phyloP scores from a whole-genome alignment of 2,113 vertebrate species.

The Brachypodius melanocephalos region DNA sequence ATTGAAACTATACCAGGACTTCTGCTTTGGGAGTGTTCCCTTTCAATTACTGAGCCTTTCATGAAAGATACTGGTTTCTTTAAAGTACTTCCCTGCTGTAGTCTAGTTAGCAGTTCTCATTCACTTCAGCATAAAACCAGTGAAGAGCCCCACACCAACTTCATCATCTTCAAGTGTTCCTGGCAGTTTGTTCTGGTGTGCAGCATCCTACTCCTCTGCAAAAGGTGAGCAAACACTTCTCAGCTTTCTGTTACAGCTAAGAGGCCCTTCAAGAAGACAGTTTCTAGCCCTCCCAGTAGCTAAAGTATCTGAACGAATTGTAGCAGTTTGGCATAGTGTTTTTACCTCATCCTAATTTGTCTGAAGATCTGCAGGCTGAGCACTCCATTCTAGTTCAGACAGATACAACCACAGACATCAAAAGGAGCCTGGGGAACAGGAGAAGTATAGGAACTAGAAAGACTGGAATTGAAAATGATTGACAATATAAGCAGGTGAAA shows the following conservation, averaged over 20 bases:
- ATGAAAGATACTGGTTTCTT: background rate
- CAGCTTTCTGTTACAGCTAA: background rate
- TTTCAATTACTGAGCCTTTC: background rate
- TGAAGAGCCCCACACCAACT: background rate
- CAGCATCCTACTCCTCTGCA: background rate
- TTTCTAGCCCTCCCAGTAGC: background rate
- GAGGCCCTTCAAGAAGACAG: background rate
- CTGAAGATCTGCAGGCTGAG: background rate
- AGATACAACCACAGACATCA: background rate
- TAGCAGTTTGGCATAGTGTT: background rate
- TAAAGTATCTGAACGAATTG: background rate
- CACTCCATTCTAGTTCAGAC: background rate
- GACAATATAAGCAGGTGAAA: background rate
- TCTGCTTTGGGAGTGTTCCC: background rate
- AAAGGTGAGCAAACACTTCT: background rate
- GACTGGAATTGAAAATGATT: background rate
- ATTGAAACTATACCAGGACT: background rate
- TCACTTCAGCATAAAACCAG: background rate
- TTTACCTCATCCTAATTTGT: background rate
- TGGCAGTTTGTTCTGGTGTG: background rate
- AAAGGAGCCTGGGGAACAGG: background rate
- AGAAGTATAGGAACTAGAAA: background rate
- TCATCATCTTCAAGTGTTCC: background rate
- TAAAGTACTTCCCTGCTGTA: background rate
- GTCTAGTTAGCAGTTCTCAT: background rate